Evolutionary conservation across 1,140 invertebrate genomes (phyloP).

Genomic region (Proctacanthus coquilletti): DNA sequence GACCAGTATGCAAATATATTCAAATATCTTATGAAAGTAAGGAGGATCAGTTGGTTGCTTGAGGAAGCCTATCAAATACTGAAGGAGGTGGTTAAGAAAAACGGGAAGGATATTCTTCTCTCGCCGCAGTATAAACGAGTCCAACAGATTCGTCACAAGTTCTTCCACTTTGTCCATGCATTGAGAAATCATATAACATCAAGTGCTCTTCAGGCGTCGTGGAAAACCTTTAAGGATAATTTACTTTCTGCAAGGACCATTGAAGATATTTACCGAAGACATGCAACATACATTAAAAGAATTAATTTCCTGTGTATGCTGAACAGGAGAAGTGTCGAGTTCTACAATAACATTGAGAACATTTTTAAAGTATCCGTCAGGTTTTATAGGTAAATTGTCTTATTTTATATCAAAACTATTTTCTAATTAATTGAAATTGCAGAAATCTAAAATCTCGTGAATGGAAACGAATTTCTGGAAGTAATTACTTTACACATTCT

Average conservation of each 20-base stretch:
- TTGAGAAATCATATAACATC: constrained; percentile 55
- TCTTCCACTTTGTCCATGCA: constrained; percentile 54
- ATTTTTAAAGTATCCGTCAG: constrained; percentile 53
- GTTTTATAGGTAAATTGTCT: constrained; percentile 39
- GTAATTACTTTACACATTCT: constrained; percentile 16
- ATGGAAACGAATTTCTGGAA: constrained; percentile 12
- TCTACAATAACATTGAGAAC: constrained; percentile 45
- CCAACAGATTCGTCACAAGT: constrained; percentile 50
- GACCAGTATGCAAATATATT: constrained; percentile 55
- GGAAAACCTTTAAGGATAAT: constrained; percentile 50
- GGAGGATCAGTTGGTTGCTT: constrained; percentile 53
- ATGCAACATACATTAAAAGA: constrained; percentile 53
- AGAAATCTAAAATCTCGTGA: constrained; percentile 18
- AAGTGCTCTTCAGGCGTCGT: constrained; percentile 50
- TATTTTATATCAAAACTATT: neutral
- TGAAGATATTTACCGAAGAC: constrained; percentile 49
- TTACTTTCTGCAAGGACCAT: constrained; percentile 42
- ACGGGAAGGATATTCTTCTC: constrained; percentile 31
- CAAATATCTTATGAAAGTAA: constrained; percentile 54
- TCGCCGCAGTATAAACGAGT: constrained; percentile 43
- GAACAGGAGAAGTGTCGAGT: constrained; percentile 45
- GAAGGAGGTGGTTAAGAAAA: constrained; percentile 34
- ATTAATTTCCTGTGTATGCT: constrained; percentile 52
- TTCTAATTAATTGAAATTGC: neutral
- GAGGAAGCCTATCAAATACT: constrained; percentile 45